phyloP scores from a whole-genome alignment of 1,140 invertebrate genomes.

The Ganaspis sp. region DNA sequence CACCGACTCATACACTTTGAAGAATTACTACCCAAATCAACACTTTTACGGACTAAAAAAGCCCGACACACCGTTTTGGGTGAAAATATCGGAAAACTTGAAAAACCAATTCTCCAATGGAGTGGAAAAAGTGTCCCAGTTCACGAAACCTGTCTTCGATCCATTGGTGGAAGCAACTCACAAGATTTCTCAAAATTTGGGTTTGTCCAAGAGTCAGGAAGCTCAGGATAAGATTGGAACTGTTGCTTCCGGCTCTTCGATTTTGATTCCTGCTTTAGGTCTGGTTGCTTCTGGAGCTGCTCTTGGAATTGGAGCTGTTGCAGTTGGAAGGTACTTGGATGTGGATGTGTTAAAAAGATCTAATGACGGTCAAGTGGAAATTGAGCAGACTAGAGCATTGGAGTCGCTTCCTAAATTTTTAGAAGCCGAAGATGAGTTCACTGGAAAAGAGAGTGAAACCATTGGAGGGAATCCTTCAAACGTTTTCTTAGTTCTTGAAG shows the following conservation, averaged over 20 bases:
- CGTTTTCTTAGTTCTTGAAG: conserved; percentile 36
- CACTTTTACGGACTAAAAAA: conserved; percentile 70
- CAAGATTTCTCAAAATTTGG: conserved; percentile 86
- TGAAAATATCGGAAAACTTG: conserved; percentile 83
- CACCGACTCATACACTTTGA: conserved; percentile 64
- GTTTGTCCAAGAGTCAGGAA: conserved; percentile 77
- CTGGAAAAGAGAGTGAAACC: not conserved
- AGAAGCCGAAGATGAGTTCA: not conserved
- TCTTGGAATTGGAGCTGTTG: conserved; percentile 85
- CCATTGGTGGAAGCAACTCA: conserved; percentile 86
- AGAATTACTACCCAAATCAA: conserved; percentile 70
- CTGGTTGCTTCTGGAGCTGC: conserved; percentile 87
- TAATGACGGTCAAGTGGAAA: conserved; percentile 67
- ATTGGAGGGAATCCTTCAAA: not conserved
- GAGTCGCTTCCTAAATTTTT: conserved; percentile 22
- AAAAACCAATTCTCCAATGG: conserved; percentile 83
- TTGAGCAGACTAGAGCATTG: conserved; percentile 79
- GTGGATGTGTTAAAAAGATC: conserved; percentile 79
- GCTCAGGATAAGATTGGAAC: conserved; percentile 85
- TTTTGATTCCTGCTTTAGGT: conserved; percentile 84
- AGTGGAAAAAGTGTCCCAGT: conserved; percentile 82
- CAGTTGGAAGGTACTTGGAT: conserved; percentile 84
- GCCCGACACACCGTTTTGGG: conserved; percentile 82
- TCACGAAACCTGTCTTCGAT: conserved; percentile 84
- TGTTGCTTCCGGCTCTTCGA: conserved; percentile 74